Conservation (phyloP, 1,140 invertebrate genomes). For the Nasonia longicornis region DNA sequence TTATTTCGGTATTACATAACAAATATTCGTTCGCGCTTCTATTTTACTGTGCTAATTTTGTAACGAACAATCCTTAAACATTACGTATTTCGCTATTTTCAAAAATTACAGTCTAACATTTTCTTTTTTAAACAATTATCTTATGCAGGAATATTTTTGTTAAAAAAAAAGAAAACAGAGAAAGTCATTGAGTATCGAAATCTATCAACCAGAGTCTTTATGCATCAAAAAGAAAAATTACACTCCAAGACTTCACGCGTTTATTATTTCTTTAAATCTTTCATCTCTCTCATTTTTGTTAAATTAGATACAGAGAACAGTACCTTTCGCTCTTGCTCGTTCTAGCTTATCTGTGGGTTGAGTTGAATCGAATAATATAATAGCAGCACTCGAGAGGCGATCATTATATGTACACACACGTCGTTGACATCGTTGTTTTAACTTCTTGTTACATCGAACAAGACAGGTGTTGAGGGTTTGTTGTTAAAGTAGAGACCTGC, state of each 20-base stretch:
- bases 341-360: not conserved
- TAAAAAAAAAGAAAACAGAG: not conserved
- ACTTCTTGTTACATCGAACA: conserved; percentile 64
- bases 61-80: not conserved
- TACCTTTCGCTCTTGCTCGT: not conserved
- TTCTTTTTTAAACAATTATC: not conserved
- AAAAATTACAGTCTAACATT: conserved; percentile 2
- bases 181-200: conserved; percentile 8
- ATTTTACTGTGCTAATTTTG: not conserved
- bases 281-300: not conserved
- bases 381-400: conserved; percentile 31
- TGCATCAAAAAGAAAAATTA: not conserved
- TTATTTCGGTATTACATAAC: conserved; percentile 4
- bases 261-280: conserved; percentile 20
- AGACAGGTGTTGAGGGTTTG: conserved; percentile 60
- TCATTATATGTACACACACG: conserved; percentile 28
- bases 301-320: conserved; percentile 29
- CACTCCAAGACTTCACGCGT: not conserved
- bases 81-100: not conserved
- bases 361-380: conserved; percentile 27
- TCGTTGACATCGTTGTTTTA: conserved; percentile 50
- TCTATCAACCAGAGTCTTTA: not conserved
- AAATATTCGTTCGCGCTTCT: conserved; percentile 11
- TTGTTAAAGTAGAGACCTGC: conserved; percentile 64
- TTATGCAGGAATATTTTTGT: conserved; percentile 7